phyloP scores from a whole-genome alignment of 2,797 vertebrate species.

The Silurus aristotelis region DNA sequence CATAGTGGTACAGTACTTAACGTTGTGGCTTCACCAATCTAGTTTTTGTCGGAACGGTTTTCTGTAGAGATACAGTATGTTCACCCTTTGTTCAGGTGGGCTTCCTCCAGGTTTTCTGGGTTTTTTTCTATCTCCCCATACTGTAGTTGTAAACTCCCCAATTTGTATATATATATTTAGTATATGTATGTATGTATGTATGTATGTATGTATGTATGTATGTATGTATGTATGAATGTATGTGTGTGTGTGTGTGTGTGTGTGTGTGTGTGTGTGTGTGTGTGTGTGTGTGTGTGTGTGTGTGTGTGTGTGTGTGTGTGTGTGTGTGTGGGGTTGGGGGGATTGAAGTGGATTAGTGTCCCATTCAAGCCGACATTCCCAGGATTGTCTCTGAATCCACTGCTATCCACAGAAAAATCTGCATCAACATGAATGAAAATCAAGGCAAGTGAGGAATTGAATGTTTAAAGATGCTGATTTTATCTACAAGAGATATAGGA shows the following conservation, averaged over 20 bases:
- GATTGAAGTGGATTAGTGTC: not conserved
- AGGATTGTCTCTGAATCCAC: not conserved
- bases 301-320: not conserved
- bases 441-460: not conserved
- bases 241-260: not conserved
- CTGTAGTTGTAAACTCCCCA: not conserved
- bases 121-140: not conserved
- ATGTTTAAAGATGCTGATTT: not conserved
- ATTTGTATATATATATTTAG: no score
- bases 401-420: not conserved
- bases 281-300: not conserved
- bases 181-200: no score
- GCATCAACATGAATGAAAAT: not conserved
- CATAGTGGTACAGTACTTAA: not conserved
- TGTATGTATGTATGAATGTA: no score
- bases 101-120: not conserved
- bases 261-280: not conserved
- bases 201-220: not conserved
- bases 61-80: not conserved
- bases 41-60: not conserved
- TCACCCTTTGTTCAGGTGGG: not conserved
- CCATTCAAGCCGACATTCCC: not conserved
- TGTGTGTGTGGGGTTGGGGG: no score
- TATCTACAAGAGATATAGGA: not conserved
- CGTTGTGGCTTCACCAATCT: not conserved